phyloP scores from a whole-genome alignment of 2,797 vertebrate species.

The Urophycis tenuis region DNA sequence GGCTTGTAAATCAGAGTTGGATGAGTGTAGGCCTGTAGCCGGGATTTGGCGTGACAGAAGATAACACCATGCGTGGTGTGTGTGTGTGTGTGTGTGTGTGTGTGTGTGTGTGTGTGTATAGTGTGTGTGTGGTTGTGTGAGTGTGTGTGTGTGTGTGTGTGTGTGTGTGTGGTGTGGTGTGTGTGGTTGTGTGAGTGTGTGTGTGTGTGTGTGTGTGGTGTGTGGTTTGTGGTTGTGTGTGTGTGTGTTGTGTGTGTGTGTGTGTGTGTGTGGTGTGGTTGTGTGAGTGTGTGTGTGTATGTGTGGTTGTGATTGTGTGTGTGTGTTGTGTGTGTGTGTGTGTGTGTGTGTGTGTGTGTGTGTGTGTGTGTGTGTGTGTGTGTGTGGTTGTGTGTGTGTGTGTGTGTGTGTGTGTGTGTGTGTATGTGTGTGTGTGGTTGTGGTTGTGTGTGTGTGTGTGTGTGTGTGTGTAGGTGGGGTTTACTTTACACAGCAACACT shows the following conservation, averaged over 20 bases:
- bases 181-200: not conserved
- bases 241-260: conserved; percentile 1
- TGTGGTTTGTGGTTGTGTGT: not conserved
- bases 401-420: not conserved
- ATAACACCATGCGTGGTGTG: not conserved
- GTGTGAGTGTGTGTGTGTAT: not conserved
- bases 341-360: not conserved
- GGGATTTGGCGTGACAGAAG: not conserved
- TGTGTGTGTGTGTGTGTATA: conserved; percentile 1
- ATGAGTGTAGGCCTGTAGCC: not conserved
- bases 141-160: conserved; percentile 9
- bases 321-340: not conserved
- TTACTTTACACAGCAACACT: not conserved
- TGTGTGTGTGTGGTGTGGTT: conserved; percentile 9
- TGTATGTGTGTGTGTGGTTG: too few species aligned
- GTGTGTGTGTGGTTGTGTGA: conserved; percentile 9
- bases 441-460: conserved; percentile 6
- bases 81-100: not conserved
- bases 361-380: not conserved
- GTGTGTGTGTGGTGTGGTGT: not conserved
- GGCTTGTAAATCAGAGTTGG: not conserved
- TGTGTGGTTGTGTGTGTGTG: not conserved
- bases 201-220: conserved; percentile 5
- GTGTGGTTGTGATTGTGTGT: not conserved
- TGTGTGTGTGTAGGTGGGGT: conserved; percentile 7